Base-by-base conservation (phyloP, 2,888 invertebrate species). In the Lasioglossum morio region DNA sequence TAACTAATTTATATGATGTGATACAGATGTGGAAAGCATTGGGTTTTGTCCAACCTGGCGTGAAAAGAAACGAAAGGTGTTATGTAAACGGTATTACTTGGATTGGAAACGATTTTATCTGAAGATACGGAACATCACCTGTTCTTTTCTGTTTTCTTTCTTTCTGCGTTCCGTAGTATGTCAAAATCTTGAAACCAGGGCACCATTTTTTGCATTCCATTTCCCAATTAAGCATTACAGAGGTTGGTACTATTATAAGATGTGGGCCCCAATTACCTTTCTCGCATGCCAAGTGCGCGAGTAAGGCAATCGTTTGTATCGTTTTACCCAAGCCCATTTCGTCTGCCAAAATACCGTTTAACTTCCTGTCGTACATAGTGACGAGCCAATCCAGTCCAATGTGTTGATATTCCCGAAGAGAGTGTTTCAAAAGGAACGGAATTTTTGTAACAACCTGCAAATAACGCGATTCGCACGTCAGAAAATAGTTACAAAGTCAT, bases 151-250 rank as follows among this genome's bases (percentile, higher is more conserved):
- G 95, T 95, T 98, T 98, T 81, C 99, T 96, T 95, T 99, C 99
- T 95, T 99, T 99, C 92, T 98, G 98, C 48, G 98, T 97, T 72
- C 99, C 99, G 95, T 99, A 99, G 95, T 99, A 99, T 1, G 99
- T 99, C 90, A 99, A 96, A 93, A 99, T 98, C 96, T 99, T 99
- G 95, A 99, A 99, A 77, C 98, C 99, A 0, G 99, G 99, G 95
- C 99, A 99, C 99, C 99, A 99, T 95, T 99, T 99, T 95, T 99
- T 99, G 94, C 99, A 98, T 96, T 99, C 99, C 98, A 99, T 99
- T 96, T 99, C 99, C 99, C 99, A 99, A 96, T 99, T 99, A 87
- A 99, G 96, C 98, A 99, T 99, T 77, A 99, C 99, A 90, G 99
- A 99, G 27, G 99, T 99, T 84, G 99, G 99, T 90, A 99, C 99